Conservation (phyloP, 2,888 invertebrate genomes). For the Rutpela maculata region DNA sequence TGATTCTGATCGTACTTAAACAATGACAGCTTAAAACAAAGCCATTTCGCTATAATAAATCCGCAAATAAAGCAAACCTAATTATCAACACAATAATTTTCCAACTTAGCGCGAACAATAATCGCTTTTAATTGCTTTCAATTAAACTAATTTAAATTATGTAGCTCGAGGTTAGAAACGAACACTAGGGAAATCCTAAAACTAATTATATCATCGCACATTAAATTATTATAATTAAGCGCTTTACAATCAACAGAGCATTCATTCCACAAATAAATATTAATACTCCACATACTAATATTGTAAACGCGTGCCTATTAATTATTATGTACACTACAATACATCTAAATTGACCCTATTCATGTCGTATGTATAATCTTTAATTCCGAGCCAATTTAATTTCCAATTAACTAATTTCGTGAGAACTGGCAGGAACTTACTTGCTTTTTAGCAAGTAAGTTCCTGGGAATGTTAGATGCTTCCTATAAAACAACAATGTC, state of each 20-base stretch:
- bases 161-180: conserved; percentile 2
- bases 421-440: background rate
- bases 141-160: conserved; percentile 6
- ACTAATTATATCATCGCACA: background rate
- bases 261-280: background rate
- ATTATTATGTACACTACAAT: background rate
- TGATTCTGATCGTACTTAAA: no score
- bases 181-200: conserved; percentile 6
- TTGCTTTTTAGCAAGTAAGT: no score
- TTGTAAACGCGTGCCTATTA: conserved; percentile 7
- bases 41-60: no score
- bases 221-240: conserved; percentile 20
- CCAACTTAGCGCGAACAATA: background rate
- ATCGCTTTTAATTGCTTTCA: background rate
- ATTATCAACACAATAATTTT: background rate
- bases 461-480: background rate
- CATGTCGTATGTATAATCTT: background rate
- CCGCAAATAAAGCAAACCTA: no score
- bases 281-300: background rate
- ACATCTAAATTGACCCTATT: conserved; percentile 10
- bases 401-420: conserved; percentile 15
- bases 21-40: no score
- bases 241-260: background rate
- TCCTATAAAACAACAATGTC: conserved; percentile 15
- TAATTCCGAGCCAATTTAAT: conserved; percentile 16